Evolutionary conservation across 2,113 vertebrate species (phyloP), one percentile per base, ranked within the genome.

Genomic region (Lycaon pictus): DNA sequence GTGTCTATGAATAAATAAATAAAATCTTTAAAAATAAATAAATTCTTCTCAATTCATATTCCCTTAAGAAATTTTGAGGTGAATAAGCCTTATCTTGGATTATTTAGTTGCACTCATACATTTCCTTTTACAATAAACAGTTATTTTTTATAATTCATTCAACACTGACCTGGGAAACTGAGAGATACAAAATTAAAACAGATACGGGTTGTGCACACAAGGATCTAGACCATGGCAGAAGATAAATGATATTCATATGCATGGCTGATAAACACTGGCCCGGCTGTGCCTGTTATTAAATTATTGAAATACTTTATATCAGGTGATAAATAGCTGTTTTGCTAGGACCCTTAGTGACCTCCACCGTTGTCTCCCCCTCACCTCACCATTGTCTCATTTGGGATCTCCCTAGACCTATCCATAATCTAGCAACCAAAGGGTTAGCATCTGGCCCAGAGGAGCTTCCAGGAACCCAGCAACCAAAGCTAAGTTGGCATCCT

Each of bases 51-150:
- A 90, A 60, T 84, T 90, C 43, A 65, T 83, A 19, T 76, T 95
- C 29, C 20, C 92, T 97, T 88, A 92, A 92, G 88, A 85, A 81
- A 69, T 53, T 11, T 80, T 93, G 56, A 83, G 13, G 17, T 80
- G 32, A 81, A 5, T 29, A 62, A 71, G 71, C 12, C 37, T 93
- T 93, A 53, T 43, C 32, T 22, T 82, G 32, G n/a, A 72, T 95
- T 93, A 93, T 90, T 93, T 94, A 80, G 71, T 94, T 80, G 35
- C 27, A 76, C 60, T 90, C 53, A 72, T 85, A 77, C 9, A 76
- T 95, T 96, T 86, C 48, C 94, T 55, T 93, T 96, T 82, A 79
- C 43, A 79, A 13, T 71, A 37, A 76, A 93, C 15, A 90, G 43
- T 93, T 90, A 55, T 60, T 85, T 81, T 67, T 80, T 81, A 81